These are phyloP conservation scores for Phrixothrix hirtus DNA, from an alignment of 2,888 invertebrate species.

Conservation along the genomic window DNA sequence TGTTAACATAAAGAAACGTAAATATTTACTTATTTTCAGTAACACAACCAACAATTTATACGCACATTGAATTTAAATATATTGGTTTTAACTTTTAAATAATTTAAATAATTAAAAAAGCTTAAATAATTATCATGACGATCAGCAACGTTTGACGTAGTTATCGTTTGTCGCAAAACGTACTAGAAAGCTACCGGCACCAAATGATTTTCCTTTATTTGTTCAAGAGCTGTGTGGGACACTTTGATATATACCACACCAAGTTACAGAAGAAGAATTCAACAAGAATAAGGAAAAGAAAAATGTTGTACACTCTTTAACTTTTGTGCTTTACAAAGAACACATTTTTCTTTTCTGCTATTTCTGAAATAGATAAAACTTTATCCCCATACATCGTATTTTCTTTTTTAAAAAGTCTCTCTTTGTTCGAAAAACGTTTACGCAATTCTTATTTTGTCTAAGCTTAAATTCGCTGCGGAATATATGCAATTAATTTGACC, in stretches of 20 bases:
- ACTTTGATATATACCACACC: slow-evolving; percentile 46
- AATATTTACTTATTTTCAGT: too few species aligned
- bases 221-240: slow-evolving; percentile 46
- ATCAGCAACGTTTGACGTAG: slow-evolving; percentile 6
- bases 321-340: slow-evolving; percentile 26
- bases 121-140: background rate
- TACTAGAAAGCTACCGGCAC: slow-evolving; percentile 32
- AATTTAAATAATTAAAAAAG: background rate
- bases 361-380: slow-evolving; percentile 22
- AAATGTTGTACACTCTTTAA: slow-evolving; percentile 31
- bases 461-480: too few species aligned
- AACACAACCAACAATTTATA: too few species aligned
- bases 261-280: slow-evolving; percentile 39
- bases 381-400: slow-evolving; percentile 2
- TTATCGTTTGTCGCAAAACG: slow-evolving; percentile 1
- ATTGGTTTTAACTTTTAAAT: too few species aligned
- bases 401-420: background rate
- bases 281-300: slow-evolving; percentile 32
- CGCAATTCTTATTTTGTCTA: too few species aligned
- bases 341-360: slow-evolving; percentile 20
- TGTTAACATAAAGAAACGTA: too few species aligned
- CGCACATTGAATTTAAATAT: too few species aligned
- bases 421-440: too few species aligned
- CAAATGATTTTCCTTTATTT: slow-evolving; percentile 46
- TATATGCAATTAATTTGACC: slow-evolving; percentile 1